These are phyloP conservation scores for Amblyopsis hoosieri DNA, from an alignment of 2,797 vertebrate species.

Conservation along the genomic window DNA sequence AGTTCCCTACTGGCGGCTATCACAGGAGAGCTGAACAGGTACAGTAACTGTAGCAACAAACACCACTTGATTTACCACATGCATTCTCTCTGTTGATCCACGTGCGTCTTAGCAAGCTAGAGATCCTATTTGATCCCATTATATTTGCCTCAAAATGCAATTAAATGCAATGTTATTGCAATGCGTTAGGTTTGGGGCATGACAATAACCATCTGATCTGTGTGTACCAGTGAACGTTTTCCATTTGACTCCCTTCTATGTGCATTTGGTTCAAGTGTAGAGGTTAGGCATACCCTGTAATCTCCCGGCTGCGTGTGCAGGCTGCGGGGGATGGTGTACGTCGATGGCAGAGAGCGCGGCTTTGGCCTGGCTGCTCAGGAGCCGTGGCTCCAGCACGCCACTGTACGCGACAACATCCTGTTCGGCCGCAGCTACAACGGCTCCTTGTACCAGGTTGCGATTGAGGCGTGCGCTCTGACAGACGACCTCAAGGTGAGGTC, in stretches of 20 bases:
- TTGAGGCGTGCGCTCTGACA: slow-evolving; percentile 89
- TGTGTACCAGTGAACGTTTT: no score
- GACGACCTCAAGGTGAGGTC: slow-evolving; percentile 89
- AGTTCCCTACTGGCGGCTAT: slow-evolving; percentile 90
- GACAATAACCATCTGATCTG: no score
- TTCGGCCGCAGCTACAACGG: slow-evolving; percentile 87
- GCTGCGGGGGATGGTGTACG: slow-evolving; percentile 76
- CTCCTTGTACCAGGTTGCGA: slow-evolving; percentile 82
- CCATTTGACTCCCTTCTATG: no score
- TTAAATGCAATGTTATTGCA: no score
- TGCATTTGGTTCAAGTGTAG: no score
- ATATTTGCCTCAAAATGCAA: no score
- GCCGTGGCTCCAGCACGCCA: slow-evolving; percentile 94
- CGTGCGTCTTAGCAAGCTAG: no score
- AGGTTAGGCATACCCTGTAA: not conserved
- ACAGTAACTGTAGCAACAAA: slow-evolving; percentile 17
- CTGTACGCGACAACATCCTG: slow-evolving; percentile 91
- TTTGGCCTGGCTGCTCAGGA: slow-evolving; percentile 92
- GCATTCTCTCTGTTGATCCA: not conserved
- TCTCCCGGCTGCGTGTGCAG: slow-evolving; percentile 31
- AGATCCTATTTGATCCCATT: no score
- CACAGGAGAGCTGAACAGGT: slow-evolving; percentile 92
- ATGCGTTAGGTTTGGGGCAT: no score
- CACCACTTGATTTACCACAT: no score
- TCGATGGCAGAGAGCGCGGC: slow-evolving; percentile 81